Percentiles rank a stretch among this genome's conserved stretches.
Evolutionary conservation across 2,113 vertebrate genomes (phyloP).

Genomic region (Dolichotis patagonum): DNA sequence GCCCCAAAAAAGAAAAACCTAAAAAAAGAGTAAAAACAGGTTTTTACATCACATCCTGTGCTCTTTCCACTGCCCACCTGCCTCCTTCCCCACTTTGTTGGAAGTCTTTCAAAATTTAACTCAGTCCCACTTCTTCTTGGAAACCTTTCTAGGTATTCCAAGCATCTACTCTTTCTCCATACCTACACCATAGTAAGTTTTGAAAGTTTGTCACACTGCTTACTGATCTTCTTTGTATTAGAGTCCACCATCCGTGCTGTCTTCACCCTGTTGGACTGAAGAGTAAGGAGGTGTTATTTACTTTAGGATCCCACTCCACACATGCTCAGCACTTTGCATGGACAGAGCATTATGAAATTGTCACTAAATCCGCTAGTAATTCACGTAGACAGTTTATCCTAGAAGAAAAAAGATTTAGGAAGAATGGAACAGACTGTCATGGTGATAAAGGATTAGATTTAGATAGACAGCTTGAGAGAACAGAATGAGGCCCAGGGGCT

Average conservation of each 20-base stretch:
- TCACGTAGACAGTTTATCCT: neutral
- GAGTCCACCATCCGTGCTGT: neutral
- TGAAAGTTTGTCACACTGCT: neutral
- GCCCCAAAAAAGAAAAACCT: neutral
- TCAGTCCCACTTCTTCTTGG: neutral
- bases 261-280: conserved; percentile 36
- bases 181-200: neutral
- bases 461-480: neutral
- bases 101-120: neutral
- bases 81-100: neutral
- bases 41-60: too few relatives aligned
- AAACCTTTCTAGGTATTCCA: neutral
- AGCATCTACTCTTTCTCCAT: neutral
- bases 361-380: neutral
- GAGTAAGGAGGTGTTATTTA: neutral
- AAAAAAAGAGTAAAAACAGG: neutral
- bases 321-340: neutral
- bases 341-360: neutral
- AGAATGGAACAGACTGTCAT: neutral
- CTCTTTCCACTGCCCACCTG: neutral
- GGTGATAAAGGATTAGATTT: neutral
- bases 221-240: neutral
- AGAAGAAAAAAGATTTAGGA: neutral
- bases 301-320: neutral
- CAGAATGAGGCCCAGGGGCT: neutral